A percentile compares a stretch with the other conserved stretches of the same genome.
Evolutionary conservation across 1,140 invertebrate species (phyloP).

Genomic region (Formica selysi): DNA sequence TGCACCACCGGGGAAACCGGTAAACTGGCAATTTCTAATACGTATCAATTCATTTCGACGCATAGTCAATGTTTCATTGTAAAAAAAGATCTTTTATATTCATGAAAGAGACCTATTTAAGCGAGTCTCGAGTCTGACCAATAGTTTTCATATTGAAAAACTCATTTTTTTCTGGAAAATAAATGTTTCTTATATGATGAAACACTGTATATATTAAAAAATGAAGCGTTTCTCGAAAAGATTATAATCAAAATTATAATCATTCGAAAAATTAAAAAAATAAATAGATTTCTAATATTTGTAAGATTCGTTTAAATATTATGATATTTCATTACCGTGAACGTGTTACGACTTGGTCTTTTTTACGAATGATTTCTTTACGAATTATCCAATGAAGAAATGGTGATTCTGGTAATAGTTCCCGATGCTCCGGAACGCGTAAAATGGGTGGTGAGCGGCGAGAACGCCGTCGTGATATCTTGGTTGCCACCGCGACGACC

Average conservation of each 20-base stretch:
- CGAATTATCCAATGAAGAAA: neutral
- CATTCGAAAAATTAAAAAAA: neutral
- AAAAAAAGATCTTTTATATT: too few relatives aligned
- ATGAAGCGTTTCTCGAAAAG: neutral
- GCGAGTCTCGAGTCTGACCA: too few relatives aligned
- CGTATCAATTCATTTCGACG: constrained; percentile 1
- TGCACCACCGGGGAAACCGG: constrained; percentile 92
- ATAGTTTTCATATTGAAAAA: too few relatives aligned
- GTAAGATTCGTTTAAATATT: neutral
- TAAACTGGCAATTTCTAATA: constrained; percentile 69
- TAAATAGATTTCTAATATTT: neutral
- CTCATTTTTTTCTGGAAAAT: too few relatives aligned
- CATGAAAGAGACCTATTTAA: too few relatives aligned
- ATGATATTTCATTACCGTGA: neutral
- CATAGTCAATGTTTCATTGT: too few relatives aligned
- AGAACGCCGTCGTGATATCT: constrained; percentile 91
- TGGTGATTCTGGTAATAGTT: constrained; percentile 81
- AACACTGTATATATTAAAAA: neutral
- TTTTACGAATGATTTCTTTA: neutral
- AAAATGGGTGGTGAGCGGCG: constrained; percentile 90
- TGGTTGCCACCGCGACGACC: constrained; percentile 91
- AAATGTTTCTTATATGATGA: too few relatives aligned
- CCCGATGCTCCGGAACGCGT: constrained; percentile 91
- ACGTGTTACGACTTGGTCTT: neutral
- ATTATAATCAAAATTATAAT: too few relatives aligned